These are phyloP conservation scores for Dolichallabes microphthalmus DNA, from an alignment of 2,113 vertebrate genomes.

Conservation along the genomic window DNA sequence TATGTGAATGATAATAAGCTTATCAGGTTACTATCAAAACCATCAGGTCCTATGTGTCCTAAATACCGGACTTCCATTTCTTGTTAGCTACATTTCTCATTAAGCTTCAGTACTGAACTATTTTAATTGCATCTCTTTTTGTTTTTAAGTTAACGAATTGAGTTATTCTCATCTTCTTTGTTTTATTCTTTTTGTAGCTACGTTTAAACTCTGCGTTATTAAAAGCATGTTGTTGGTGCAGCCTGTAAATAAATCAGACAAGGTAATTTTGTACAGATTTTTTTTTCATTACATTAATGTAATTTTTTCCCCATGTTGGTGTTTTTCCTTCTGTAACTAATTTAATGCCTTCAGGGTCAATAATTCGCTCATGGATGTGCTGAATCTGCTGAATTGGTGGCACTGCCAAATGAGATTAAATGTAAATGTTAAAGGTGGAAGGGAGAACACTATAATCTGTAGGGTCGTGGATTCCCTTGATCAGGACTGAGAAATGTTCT, in stretches of 20 bases:
- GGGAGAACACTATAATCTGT: not conserved
- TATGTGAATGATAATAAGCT: no score
- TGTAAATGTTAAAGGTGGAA: not conserved
- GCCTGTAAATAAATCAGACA: not conserved
- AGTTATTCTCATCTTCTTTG: no score
- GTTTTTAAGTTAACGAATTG: no score
- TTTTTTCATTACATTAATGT: not conserved
- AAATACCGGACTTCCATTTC: not conserved
- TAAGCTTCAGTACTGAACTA: not conserved
- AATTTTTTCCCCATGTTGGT: not conserved
- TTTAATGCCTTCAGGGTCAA: not conserved
- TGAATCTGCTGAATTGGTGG: not conserved
- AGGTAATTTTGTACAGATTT: not conserved
- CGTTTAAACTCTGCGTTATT: not conserved
- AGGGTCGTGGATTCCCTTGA: not conserved
- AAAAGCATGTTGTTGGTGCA: not conserved
- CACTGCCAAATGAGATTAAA: no score
- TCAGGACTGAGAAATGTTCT: not conserved
- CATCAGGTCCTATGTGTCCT: not conserved
- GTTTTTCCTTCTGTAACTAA: not conserved
- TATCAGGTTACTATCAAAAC: not conserved
- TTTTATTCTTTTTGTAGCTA: not conserved
- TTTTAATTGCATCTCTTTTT: not conserved
- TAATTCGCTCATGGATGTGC: not conserved
- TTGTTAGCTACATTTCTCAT: not conserved